A percentile compares a stretch with the other conserved stretches of the same genome.
Evolutionary conservation across 2,113 vertebrate genomes (phyloP).

Genomic region (Ranitomeya imitator): DNA sequence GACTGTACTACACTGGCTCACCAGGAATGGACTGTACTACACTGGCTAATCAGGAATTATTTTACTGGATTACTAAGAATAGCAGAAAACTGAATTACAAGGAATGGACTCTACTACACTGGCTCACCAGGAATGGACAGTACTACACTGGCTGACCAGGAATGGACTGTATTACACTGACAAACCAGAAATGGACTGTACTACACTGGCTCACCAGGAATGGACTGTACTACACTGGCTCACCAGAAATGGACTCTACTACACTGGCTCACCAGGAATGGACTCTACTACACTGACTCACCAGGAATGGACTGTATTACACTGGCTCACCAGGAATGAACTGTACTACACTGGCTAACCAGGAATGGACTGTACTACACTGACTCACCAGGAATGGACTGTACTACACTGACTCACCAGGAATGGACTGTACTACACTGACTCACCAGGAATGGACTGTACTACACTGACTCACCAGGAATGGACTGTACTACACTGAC

Average conservation of each 20-base stretch:
- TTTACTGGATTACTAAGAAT: not conserved
- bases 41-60: not conserved
- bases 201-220: too few species aligned
- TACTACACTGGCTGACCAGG: not conserved
- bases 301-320: too few species aligned
- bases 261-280: too few species aligned
- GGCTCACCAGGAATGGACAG: not conserved
- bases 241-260: too few species aligned
- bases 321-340: too few species aligned
- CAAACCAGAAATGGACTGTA: not conserved
- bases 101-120: not conserved
- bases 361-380: not conserved
- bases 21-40: too few species aligned
- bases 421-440: not conserved
- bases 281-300: too few species aligned
- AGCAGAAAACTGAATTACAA: not conserved
- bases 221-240: too few species aligned
- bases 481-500: not conserved
- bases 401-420: not conserved
- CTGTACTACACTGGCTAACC: too few species aligned
- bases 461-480: not conserved
- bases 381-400: not conserved
- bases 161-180: not conserved
- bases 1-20: too few species aligned
- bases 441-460: not conserved